These are phyloP conservation scores for Anas platyrhynchos DNA, from an alignment of 2,113 vertebrate species.

Conservation along the genomic window DNA sequence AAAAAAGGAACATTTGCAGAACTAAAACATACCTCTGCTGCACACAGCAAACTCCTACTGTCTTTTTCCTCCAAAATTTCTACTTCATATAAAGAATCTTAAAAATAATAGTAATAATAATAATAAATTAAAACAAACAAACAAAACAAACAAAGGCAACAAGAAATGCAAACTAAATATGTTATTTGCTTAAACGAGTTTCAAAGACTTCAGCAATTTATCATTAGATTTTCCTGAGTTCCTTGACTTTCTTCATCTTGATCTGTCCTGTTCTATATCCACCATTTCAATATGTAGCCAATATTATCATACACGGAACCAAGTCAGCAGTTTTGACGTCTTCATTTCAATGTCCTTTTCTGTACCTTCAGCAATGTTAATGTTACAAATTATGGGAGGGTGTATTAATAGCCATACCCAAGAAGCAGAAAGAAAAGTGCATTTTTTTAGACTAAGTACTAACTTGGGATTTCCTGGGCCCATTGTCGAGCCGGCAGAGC, in stretches of 20 bases:
- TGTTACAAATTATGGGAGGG: constrained; percentile 87
- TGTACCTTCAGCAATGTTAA: constrained; percentile 90
- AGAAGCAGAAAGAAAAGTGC: constrained; percentile 83
- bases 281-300: constrained; percentile 69
- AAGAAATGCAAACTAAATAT: constrained; percentile 32
- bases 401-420: constrained; percentile 85
- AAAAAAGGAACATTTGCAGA: not conserved
- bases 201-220: constrained; percentile 55
- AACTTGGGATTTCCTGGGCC: constrained; percentile 90
- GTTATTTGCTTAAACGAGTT: constrained; percentile 66
- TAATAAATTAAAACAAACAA: not conserved
- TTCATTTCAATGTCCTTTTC: constrained; percentile 89
- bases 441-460: constrained; percentile 87
- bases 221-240: constrained; percentile 65
- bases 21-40: not conserved
- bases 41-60: not conserved
- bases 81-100: not conserved
- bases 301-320: constrained; percentile 73
- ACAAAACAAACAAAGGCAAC: not conserved
- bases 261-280: constrained; percentile 67
- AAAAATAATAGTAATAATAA: not conserved
- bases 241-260: constrained; percentile 72
- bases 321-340: constrained; percentile 87
- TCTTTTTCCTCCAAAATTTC: not conserved
- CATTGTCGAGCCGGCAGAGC: constrained; percentile 85